Conservation (phyloP, 2,888 invertebrate genomes). For the Acanthosepion pharaonis region DNA sequence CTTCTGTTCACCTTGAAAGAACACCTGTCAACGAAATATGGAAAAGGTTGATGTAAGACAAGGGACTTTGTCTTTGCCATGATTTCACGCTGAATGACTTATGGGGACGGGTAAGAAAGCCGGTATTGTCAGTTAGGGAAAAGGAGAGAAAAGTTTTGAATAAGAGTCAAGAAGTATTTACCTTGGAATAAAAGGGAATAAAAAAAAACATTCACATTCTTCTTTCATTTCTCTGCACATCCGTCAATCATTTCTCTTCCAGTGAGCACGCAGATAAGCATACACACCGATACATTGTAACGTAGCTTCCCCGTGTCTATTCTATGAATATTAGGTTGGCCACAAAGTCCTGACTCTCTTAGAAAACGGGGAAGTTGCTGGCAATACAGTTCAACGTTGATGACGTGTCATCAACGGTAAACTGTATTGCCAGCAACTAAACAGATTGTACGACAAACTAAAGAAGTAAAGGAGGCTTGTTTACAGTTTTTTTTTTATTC, state of each 20-base stretch:
- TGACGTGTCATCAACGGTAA: no score
- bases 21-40: not conserved
- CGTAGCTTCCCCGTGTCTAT: no score
- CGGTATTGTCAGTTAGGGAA: not conserved
- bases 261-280: not conserved
- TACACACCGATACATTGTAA: not conserved
- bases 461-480: no score
- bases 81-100: constrained; percentile 12
- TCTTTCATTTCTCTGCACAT: not conserved
- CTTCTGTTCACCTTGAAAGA: not conserved
- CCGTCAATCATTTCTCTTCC: not conserved
- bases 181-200: not conserved
- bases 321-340: no score
- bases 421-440: no score
- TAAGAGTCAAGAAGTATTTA: not conserved
- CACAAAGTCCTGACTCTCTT: no score
- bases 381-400: no score
- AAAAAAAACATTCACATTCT: not conserved
- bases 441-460: no score
- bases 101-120: not conserved
- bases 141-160: not conserved
- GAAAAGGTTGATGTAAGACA: not conserved
- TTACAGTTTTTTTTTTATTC: no score
- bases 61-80: not conserved
- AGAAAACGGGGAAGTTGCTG: no score